These are phyloP conservation scores for Macropus fuliginosus DNA, from an alignment of 2,797 vertebrate species.

Conservation along the genomic window DNA sequence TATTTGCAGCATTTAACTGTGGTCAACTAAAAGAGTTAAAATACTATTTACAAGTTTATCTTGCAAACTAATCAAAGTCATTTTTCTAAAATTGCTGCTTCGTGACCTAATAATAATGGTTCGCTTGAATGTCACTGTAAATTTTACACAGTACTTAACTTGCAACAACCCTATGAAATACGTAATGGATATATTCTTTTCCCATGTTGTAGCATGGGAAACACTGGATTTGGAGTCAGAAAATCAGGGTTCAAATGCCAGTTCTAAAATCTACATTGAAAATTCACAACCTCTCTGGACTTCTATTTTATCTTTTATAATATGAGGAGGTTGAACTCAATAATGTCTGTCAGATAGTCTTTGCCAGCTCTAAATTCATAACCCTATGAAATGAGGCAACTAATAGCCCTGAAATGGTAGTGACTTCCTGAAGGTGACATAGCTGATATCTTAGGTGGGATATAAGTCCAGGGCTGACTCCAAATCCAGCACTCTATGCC, in stretches of 20 bases:
- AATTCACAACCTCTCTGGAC: neutral
- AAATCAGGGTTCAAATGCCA: neutral
- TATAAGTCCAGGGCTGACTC: neutral
- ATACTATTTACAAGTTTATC: neutral
- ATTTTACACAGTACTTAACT: neutral
- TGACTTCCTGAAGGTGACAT: neutral
- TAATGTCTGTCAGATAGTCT: neutral
- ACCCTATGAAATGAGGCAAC: slow-evolving; percentile 33
- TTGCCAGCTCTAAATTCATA: neutral
- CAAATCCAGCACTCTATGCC: neutral
- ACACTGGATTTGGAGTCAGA: neutral
- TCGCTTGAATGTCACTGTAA: neutral
- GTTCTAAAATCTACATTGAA: neutral
- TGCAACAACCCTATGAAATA: neutral
- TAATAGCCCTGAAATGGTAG: slow-evolving; percentile 19
- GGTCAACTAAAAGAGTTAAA: slow-evolving; percentile 30
- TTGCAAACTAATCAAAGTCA: neutral
- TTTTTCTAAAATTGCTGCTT: neutral
- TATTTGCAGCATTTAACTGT: slow-evolving; percentile 9
- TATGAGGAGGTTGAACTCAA: neutral
- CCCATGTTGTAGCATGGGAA: neutral
- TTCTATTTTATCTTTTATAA: neutral
- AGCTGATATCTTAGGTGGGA: neutral
- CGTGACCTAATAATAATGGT: neutral
- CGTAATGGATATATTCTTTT: neutral